Conservation (phyloP, 92 coral and sea anemone genomes). For the Epizoanthus scotinus region DNA sequence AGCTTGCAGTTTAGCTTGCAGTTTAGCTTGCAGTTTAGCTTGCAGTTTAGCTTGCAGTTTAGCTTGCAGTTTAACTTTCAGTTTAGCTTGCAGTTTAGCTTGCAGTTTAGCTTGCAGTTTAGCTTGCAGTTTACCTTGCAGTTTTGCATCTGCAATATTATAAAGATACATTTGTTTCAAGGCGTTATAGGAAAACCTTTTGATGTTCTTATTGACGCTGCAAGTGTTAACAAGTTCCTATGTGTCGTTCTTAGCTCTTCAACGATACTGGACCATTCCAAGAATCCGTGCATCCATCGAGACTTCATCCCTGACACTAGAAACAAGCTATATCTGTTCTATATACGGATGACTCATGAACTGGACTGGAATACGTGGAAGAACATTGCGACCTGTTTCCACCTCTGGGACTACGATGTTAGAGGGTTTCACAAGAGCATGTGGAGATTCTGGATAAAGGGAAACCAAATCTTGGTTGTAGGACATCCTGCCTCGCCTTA, state of each 20-base stretch:
- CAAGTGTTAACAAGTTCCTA: neutral
- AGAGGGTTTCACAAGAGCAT: conserved; percentile 72
- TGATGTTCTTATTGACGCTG: neutral
- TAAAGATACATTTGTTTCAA: too few relatives aligned
- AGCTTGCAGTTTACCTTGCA: too few relatives aligned
- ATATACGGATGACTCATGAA: conserved; percentile 56
- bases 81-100: too few relatives aligned
- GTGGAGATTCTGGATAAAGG: conserved; percentile 76
- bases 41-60: too few relatives aligned
- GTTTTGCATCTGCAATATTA: too few relatives aligned
- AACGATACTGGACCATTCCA: conserved; percentile 65
- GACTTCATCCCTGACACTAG: conserved; percentile 63
- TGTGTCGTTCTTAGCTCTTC: conserved; percentile 42
- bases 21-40: too few relatives aligned
- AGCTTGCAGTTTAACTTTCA: too few relatives aligned
- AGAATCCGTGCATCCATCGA: conserved; percentile 66
- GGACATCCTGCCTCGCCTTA: conserved; percentile 81
- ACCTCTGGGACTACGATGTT: conserved; percentile 73
- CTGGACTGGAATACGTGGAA: conserved; percentile 66
- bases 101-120: too few relatives aligned
- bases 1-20: too few relatives aligned
- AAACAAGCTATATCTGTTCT: conserved; percentile 55
- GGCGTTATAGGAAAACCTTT: neutral
- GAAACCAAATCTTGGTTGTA: conserved; percentile 66
- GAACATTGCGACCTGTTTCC: conserved; percentile 67